Conservation (phyloP, 2,113 vertebrate species). For the Parus major region DNA sequence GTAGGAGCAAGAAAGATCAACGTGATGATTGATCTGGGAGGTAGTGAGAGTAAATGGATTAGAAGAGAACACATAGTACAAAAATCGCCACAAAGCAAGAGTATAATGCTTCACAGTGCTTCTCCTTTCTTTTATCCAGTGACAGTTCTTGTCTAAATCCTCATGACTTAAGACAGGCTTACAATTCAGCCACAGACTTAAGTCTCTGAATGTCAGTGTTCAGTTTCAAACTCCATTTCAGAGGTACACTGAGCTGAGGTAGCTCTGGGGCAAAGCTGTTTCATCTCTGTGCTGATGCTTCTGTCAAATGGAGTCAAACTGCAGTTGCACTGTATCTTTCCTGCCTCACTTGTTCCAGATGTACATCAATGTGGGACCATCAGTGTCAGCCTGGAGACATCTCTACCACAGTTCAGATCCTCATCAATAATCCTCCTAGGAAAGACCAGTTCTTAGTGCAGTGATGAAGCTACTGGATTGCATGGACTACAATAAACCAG, state of each 20-base stretch:
- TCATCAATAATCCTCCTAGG: not conserved
- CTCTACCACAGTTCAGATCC: not conserved
- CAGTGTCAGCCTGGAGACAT: not conserved
- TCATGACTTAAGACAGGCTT: not conserved
- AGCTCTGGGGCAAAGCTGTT: not conserved
- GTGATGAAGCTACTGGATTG: not conserved
- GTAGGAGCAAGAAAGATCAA: not conserved
- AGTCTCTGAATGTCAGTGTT: not conserved
- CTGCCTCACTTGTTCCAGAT: not conserved
- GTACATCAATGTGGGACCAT: not conserved
- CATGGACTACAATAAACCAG: not conserved
- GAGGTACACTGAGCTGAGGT: not conserved
- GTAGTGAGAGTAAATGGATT: not conserved
- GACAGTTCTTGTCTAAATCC: not conserved
- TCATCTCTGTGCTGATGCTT: not conserved
- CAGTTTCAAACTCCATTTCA: not conserved
- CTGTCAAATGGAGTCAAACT: not conserved
- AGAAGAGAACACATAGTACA: not conserved
- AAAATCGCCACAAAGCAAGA: not conserved
- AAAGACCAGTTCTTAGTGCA: not conserved
- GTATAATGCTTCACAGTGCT: not conserved
- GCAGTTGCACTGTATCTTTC: accelerated
- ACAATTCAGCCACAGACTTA: not conserved
- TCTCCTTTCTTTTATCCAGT: not conserved
- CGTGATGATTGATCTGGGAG: not conserved